These are phyloP conservation scores for Drosophila crucigera DNA, from an alignment of 2,888 invertebrate genomes.

Conservation along the genomic window DNA sequence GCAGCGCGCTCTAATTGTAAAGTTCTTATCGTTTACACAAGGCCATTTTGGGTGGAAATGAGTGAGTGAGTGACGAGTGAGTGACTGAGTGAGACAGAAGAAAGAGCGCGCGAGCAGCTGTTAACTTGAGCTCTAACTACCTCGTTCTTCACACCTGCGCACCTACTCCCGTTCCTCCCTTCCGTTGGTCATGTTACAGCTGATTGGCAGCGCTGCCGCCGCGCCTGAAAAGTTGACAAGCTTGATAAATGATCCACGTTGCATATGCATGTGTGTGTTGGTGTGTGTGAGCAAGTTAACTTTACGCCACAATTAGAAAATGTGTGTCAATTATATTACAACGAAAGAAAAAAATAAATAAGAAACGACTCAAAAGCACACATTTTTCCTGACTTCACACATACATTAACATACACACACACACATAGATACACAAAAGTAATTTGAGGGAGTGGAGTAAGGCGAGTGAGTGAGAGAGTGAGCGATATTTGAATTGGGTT, in stretches of 20 bases:
- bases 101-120: conserved; percentile 24
- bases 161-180: not conserved
- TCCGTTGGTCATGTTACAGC: conserved; percentile 30
- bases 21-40: conserved; percentile 56
- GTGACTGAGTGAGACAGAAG: conserved; percentile 1
- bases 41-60: conserved; percentile 30
- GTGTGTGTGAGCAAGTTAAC: conserved; percentile 27
- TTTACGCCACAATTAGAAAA: conserved; percentile 72
- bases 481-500: conserved; percentile 61
- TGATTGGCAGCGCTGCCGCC: conserved; percentile 52
- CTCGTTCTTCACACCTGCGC: conserved; percentile 41
- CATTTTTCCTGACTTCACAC: conserved; percentile 68
- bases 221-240: conserved; percentile 55
- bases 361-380: conserved; percentile 47
- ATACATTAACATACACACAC: conserved; percentile 21
- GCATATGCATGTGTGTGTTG: not conserved
- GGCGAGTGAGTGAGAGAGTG: conserved; percentile 32
- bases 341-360: conserved; percentile 31
- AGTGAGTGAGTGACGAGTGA: conserved; percentile 7
- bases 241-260: conserved; percentile 58
- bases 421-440: not conserved
- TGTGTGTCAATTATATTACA: conserved; percentile 76
- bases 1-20: conserved; percentile 25
- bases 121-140: conserved; percentile 37
- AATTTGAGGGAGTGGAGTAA: conserved; percentile 56